A percentile compares a stretch with the other conserved stretches of the same genome.
These are phyloP conservation scores for Athene cunicularia DNA, from an alignment of 2,113 vertebrate genomes.

Conservation along the genomic window DNA sequence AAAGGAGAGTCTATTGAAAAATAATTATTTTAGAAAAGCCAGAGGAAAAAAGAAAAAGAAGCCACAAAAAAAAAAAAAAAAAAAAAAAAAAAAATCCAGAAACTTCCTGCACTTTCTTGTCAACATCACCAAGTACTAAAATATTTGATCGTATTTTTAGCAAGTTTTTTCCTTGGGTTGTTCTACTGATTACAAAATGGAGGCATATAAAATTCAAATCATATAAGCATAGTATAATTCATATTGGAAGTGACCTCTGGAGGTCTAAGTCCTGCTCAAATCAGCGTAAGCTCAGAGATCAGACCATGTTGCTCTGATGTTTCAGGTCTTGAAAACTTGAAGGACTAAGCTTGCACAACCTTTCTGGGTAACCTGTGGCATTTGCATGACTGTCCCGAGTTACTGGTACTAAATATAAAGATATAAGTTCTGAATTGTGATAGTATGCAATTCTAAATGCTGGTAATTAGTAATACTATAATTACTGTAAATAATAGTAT, in stretches of 20 bases:
- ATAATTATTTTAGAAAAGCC: background rate
- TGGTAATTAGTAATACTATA: background rate
- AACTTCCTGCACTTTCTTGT: background rate
- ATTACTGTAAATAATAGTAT: too few species aligned
- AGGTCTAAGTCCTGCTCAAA: background rate
- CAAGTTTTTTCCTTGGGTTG: background rate
- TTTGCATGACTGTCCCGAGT: background rate
- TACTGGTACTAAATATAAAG: background rate
- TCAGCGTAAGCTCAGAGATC: background rate
- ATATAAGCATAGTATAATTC: background rate
- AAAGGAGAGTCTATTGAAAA: background rate
- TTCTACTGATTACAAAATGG: background rate
- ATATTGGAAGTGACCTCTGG: background rate
- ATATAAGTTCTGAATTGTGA: background rate
- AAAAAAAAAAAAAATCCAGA: background rate
- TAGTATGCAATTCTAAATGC: background rate
- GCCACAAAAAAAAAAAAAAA: fast-evolving
- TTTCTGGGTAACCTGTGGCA: background rate
- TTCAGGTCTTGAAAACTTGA: background rate
- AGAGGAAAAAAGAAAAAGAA: background rate
- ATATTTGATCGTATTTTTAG: background rate
- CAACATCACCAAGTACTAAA: background rate
- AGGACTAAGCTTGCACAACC: background rate
- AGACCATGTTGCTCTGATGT: background rate
- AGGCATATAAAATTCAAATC: background rate